A percentile compares a stretch with the other conserved stretches of the same genome.
phyloP scores from a whole-genome alignment of 2,888 invertebrate genomes.

The Drosophila merina region DNA sequence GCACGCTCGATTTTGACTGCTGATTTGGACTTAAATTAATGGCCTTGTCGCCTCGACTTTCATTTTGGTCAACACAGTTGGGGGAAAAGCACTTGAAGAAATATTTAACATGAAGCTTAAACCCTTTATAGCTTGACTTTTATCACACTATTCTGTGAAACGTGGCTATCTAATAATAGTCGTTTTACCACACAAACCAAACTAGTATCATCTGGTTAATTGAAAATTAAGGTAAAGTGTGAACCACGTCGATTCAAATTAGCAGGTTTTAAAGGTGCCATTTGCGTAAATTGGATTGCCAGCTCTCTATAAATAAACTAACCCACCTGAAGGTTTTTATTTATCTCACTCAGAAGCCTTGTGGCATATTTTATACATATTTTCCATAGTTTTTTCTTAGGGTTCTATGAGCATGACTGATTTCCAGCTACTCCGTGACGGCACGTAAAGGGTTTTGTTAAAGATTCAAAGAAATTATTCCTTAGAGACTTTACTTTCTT shows the following conservation, averaged over 20 bases:
- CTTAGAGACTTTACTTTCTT: not conserved
- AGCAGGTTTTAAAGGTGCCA: conserved; percentile 31
- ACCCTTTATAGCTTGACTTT: not conserved
- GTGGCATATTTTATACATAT: conserved; percentile 49
- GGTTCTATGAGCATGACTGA: conserved; percentile 49
- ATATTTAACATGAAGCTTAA: not conserved
- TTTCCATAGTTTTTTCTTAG: conserved; percentile 31
- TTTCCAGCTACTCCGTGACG: conserved; percentile 66
- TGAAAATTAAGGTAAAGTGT: conserved; percentile 17
- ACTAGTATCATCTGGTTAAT: conserved; percentile 10
- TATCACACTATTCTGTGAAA: conserved; percentile 39
- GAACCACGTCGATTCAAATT: conserved; percentile 8
- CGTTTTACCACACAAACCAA: conserved; percentile 21
- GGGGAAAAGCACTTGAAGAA: not conserved
- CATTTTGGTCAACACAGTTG: not conserved
- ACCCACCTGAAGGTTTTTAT: conserved; percentile 2
- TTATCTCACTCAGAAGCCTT: conserved; percentile 27
- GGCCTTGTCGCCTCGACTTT: conserved; percentile 52
- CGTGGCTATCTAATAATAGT: conserved; percentile 34
- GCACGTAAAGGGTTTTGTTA: conserved; percentile 50
- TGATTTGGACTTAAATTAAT: conserved; percentile 64
- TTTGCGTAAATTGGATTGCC: conserved; percentile 31
- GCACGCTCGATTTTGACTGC: conserved; percentile 67
- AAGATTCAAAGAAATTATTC: conserved; percentile 2
- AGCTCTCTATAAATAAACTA: conserved; percentile 26